phyloP scores from a whole-genome alignment of 2,797 vertebrate species.

The Taeniopygia guttata region DNA sequence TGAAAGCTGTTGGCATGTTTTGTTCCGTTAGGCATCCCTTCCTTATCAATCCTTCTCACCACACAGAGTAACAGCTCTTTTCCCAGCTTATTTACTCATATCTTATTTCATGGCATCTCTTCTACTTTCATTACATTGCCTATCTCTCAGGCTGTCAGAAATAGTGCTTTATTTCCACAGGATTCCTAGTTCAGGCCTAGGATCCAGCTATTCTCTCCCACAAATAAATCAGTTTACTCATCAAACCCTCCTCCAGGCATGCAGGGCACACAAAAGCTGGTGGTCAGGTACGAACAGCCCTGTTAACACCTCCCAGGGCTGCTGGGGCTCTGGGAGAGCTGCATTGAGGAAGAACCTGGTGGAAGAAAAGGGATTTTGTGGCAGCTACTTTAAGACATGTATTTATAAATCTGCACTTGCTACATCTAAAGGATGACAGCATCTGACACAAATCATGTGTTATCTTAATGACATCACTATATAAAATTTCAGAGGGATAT shows the following conservation, averaged over 20 bases:
- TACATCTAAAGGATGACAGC: neutral
- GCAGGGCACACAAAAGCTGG: neutral
- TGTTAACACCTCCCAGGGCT: neutral
- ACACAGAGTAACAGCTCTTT: neutral
- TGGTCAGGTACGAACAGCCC: neutral
- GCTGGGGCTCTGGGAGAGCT: neutral
- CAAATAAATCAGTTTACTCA: neutral
- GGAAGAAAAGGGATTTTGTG: neutral
- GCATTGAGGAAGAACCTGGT: neutral
- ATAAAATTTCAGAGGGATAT: neutral
- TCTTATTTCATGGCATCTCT: neutral
- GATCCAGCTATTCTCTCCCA: neutral
- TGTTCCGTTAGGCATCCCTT: neutral
- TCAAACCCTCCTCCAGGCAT: neutral
- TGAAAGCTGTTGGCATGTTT: neutral
- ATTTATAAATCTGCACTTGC: neutral
- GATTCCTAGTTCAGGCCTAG: neutral
- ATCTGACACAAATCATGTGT: slow-evolving; percentile 9
- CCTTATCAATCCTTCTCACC: neutral
- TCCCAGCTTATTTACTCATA: neutral
- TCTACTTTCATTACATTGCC: neutral
- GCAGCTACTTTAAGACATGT: neutral
- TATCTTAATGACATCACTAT: neutral
- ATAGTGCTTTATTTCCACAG: neutral
- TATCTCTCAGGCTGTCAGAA: neutral